phyloP scores from a whole-genome alignment of 1,140 invertebrate genomes.

The Dufourea novaeangliae region DNA sequence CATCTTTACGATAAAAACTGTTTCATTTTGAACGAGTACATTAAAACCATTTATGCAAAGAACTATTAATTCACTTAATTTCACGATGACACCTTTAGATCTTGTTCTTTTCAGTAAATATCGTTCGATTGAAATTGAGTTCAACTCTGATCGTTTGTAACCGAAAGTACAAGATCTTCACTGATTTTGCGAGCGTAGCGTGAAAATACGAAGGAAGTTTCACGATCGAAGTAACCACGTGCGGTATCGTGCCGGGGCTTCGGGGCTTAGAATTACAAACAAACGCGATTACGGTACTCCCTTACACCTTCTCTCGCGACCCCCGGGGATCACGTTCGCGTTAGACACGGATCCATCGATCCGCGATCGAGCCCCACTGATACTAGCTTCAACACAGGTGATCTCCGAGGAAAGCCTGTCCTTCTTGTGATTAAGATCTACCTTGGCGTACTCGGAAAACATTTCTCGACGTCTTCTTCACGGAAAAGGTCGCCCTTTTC shows the following conservation, averaged over 20 bases:
- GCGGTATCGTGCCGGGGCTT: slow-evolving; percentile 68
- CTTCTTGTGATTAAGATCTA: background rate
- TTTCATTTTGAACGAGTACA: too few relatives aligned
- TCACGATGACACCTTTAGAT: too few relatives aligned
- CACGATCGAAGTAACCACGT: slow-evolving; percentile 55
- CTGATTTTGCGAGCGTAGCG: slow-evolving; percentile 13
- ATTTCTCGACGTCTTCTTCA: background rate
- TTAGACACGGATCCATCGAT: slow-evolving; percentile 41
- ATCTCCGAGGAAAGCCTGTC: slow-evolving; percentile 10
- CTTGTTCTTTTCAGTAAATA: too few relatives aligned
- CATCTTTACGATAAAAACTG: too few relatives aligned
- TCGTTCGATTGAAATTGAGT: too few relatives aligned
- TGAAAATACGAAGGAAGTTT: slow-evolving; percentile 17
- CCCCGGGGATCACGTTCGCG: slow-evolving; percentile 35
- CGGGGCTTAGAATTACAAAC: slow-evolving; percentile 75
- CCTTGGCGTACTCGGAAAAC: background rate
- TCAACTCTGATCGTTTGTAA: too few relatives aligned
- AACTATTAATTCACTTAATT: too few relatives aligned
- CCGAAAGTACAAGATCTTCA: background rate
- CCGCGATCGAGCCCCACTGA: slow-evolving; percentile 18
- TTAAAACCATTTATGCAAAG: too few relatives aligned
- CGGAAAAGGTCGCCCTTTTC: too few relatives aligned
- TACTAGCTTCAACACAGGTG: slow-evolving; percentile 15
- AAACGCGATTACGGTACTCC: slow-evolving; percentile 73
- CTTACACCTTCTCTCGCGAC: slow-evolving; percentile 30